Base-by-base conservation (phyloP, 1,140 invertebrate species). In the Himalopsyche phryganea region DNA sequence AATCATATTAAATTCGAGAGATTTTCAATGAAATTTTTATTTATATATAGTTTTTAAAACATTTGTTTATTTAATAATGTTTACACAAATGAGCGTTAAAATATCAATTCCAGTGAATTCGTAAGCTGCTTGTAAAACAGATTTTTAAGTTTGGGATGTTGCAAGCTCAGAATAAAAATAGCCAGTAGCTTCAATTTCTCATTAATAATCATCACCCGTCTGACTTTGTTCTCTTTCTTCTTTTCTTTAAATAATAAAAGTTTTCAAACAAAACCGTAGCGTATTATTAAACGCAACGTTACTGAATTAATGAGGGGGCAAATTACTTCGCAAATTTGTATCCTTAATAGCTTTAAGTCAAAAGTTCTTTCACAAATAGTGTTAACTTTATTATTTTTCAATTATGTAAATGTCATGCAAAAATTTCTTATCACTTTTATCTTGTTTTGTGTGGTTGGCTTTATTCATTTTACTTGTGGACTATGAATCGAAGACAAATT, bases 181-280 rank as follows among this genome's bases (percentile, higher is more conserved):
- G 9, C 23, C 23, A 9, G 23, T 28, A 28, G 23, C 53, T 60
- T 60, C 36, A 54, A 23, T 32, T 41, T 50, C 58, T 60, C 58
- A 60, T 60, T 60, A 60, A 60, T 60, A 60, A 49, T 50, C 58
- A 52, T 60, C 58, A 60, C 50, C 58, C 58, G 58, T 54, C 58
- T 38, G 51, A 49, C 41, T 45, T 49, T 23, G 49, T 15, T 36
- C 50, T 51, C 50, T 44, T 46, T 52, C 50, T 59, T 38, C 38
- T 40, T 18, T 20, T 35, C 50, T 48, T 53, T 60, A 54, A 60
- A 60, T 54, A 53, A 60, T 50, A 46, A 60, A 60, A 60, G 50
- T 54, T 59, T 33, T 9, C 50, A n/a, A 59, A 59, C 50, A 59
- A 50, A 59, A 52, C 44, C 40, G 23, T 42, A 46, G 19, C 50